Evolutionary conservation across 1,140 invertebrate genomes (phyloP).

Genomic region (Elysia chlorotica): DNA sequence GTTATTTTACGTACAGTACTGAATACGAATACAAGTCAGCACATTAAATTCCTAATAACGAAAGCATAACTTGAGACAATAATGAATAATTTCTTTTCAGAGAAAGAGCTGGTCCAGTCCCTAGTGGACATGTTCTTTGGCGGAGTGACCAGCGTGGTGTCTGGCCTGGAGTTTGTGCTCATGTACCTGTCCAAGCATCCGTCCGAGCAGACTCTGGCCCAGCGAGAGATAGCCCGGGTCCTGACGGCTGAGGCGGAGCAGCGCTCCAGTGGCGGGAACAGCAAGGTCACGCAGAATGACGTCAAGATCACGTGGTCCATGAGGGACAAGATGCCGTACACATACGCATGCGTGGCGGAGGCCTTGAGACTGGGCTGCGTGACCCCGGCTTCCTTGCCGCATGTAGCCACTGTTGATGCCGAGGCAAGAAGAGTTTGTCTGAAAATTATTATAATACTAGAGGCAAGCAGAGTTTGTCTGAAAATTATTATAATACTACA

Average conservation of each 20-base stretch:
- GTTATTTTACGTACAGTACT: too few species aligned
- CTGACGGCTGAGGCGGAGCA: neutral
- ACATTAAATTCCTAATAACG: too few species aligned
- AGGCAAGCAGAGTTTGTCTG: too few species aligned
- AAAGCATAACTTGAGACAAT: too few species aligned
- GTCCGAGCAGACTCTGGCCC: constrained; percentile 22
- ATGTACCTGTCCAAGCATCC: constrained; percentile 26
- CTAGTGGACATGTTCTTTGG: constrained; percentile 31
- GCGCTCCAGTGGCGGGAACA: too few species aligned
- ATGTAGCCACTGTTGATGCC: constrained; percentile 29
- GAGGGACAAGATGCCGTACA: constrained; percentile 19
- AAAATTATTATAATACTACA: too few species aligned
- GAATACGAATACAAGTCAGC: too few species aligned
- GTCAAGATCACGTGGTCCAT: constrained; percentile 19
- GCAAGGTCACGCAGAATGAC: too few species aligned
- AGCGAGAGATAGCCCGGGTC: constrained; percentile 25
- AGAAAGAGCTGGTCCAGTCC: constrained; percentile 32
- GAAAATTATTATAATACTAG: too few species aligned
- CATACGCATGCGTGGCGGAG: constrained; percentile 25
- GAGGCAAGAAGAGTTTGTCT: too few species aligned
- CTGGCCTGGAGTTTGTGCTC: constrained; percentile 26
- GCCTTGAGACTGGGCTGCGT: constrained; percentile 23
- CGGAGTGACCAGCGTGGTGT: constrained; percentile 25
- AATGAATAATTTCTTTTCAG: constrained; percentile 15
- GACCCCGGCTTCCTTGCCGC: constrained; percentile 28